Percentiles rank a stretch among this genome's conserved stretches.
phyloP scores from a whole-genome alignment of 2,113 vertebrate species.

The Electrona antarctica region DNA sequence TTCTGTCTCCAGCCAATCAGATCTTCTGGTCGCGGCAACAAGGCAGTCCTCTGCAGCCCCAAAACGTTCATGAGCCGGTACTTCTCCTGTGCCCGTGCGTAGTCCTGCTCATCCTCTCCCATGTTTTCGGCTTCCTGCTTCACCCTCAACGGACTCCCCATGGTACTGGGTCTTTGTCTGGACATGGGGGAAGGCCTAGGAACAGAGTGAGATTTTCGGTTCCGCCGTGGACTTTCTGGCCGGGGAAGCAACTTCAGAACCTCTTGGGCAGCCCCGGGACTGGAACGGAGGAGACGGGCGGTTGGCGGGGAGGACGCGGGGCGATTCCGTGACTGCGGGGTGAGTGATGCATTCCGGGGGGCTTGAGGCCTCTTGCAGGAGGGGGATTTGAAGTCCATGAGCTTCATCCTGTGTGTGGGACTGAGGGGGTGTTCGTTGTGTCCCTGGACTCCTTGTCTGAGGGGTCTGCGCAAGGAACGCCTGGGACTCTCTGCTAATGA shows the following conservation, averaged over 20 bases:
- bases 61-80: slow-evolving; percentile 82
- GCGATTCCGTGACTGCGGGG: slow-evolving; percentile 57
- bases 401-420: slow-evolving; percentile 79
- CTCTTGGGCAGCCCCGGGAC: slow-evolving; percentile 73
- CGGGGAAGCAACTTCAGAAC: slow-evolving; percentile 67
- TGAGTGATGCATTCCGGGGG: slow-evolving; percentile 38
- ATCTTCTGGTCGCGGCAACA: slow-evolving; percentile 78
- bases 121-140: slow-evolving; percentile 74
- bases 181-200: slow-evolving; percentile 41
- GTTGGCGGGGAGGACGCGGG: slow-evolving; percentile 58
- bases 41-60: slow-evolving; percentile 81
- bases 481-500: slow-evolving; percentile 49
- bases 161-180: slow-evolving; percentile 35
- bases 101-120: slow-evolving; percentile 77
- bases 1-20: slow-evolving; percentile 83
- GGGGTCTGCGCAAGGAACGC: slow-evolving; percentile 42
- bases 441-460: slow-evolving; percentile 11
- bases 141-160: slow-evolving; percentile 64
- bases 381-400: slow-evolving; percentile 84
- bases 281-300: slow-evolving; percentile 74
- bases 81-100: slow-evolving; percentile 79
- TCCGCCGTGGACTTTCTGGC: slow-evolving; percentile 60
- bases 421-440: slow-evolving; percentile 71
- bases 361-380: slow-evolving; percentile 71
- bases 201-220: slow-evolving; percentile 37